Evolutionary conservation across 2,888 invertebrate species (phyloP), one percentile per base, ranked within the genome.

Genomic region (Nematopogon swammerdamellus): DNA sequence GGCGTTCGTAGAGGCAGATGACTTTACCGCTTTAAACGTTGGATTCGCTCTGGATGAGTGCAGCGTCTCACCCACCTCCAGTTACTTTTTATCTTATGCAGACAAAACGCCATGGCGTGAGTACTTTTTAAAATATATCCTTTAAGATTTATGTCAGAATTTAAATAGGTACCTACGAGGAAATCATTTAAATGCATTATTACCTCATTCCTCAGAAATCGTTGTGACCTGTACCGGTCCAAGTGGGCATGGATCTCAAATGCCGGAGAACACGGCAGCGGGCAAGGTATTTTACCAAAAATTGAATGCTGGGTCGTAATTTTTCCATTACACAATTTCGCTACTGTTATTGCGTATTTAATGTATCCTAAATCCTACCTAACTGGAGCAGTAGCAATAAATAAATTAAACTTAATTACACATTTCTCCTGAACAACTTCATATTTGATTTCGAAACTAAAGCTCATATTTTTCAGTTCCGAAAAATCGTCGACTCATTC

Each of bases 11-110:
- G 68, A 83, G 47, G 83, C 85, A 0, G 69, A 83, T 1, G 84
- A 86, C 25, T 93, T 92, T 62, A 82, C 82, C 57, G 69, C 75
- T 2, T 65, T 94, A 18, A 92, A 92, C 59, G 70, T 92, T 46
- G 92, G 90, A 0, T 89, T 92, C 60, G 85, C 84, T 0, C 62
- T 94, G 47, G 94, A 94, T 62, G 93, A 94, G 71, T 91, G 92
- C 25, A 59, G 70, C 1, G 74, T 82, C 0, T 52, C 19, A 11
- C 51, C 19, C 19, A 18, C 50, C 2, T 50, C 59, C 4, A 55
- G 59, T 4, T 54, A 68, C 10, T 62, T 76, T 46, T 59, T 61
- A 5, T 87, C 80, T 56, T 69, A 85, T 54, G 86, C 84, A 0
- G 89, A 89, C 61, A 80, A 91, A 54, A 82, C 82, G 19, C 72